Conservation (phyloP, 2,888 invertebrate genomes). For the Venusia cambrica region DNA sequence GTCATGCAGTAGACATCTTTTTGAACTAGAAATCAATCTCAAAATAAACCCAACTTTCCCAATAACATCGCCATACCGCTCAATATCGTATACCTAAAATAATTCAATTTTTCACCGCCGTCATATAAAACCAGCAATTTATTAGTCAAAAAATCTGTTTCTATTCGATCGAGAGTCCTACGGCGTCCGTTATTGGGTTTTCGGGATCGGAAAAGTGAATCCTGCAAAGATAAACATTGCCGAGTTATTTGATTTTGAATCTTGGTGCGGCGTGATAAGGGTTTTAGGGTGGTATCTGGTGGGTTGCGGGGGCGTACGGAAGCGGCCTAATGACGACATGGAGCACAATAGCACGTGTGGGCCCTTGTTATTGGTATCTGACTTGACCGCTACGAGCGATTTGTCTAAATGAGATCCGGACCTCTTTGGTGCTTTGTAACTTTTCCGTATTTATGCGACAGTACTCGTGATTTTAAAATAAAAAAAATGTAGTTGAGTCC, state of each 20-base stretch:
- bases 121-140: slow-evolving; percentile 46
- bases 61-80: slow-evolving; percentile 10
- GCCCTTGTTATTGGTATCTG: slow-evolving; percentile 78
- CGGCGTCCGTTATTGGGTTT: slow-evolving; percentile 60
- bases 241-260: slow-evolving; percentile 36
- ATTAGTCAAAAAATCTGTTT: slow-evolving; percentile 55
- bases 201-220: slow-evolving; percentile 44
- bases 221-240: slow-evolving; percentile 29
- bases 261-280: slow-evolving; percentile 42
- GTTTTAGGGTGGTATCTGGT: slow-evolving; percentile 33
- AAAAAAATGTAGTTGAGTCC: no score
- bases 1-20: no score
- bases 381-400: slow-evolving; percentile 79
- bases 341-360: slow-evolving; percentile 75
- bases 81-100: slow-evolving; percentile 27
- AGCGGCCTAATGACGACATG: slow-evolving; percentile 75
- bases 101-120: slow-evolving; percentile 28
- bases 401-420: slow-evolving; percentile 80
- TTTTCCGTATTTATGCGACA: slow-evolving; percentile 44
- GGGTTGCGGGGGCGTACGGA: slow-evolving; percentile 53
- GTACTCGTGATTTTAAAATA: slow-evolving; percentile 16
- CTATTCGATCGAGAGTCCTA: slow-evolving; percentile 56
- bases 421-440: slow-evolving; percentile 68
- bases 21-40: no score
- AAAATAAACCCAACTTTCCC: slow-evolving; percentile 5